Conservation (phyloP, 2,113 vertebrate species). For the Gopherus evgoodei region DNA sequence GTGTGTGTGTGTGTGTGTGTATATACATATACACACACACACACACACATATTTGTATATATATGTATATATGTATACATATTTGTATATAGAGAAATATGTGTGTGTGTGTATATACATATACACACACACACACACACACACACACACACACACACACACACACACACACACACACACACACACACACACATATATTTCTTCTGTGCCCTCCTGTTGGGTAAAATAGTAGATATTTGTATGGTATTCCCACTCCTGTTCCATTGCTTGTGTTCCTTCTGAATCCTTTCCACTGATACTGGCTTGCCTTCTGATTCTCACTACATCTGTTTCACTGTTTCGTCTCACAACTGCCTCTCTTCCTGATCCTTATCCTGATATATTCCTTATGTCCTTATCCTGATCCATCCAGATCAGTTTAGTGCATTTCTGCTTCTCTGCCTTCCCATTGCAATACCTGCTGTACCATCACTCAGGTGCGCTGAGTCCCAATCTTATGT, state of each 20-base stretch:
- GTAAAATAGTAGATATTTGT: background rate
- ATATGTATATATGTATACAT: too few relatives aligned
- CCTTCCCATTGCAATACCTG: background rate
- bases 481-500: background rate
- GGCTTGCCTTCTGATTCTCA: background rate
- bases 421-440: background rate
- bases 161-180: too few relatives aligned
- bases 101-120: too few relatives aligned
- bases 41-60: too few relatives aligned
- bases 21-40: too few relatives aligned
- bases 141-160: too few relatives aligned
- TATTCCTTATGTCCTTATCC: too few relatives aligned
- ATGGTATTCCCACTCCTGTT: rapidly evolving
- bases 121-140: too few relatives aligned
- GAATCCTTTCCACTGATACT: background rate
- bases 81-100: too few relatives aligned
- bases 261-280: background rate
- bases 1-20: too few relatives aligned
- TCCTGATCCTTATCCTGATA: background rate
- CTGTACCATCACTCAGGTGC: background rate
- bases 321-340: background rate
- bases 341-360: background rate
- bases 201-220: background rate
- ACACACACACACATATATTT: background rate
- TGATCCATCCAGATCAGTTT: background rate